Conservation (phyloP, 2,113 vertebrate genomes). For the Hydrolagus affinis region DNA sequence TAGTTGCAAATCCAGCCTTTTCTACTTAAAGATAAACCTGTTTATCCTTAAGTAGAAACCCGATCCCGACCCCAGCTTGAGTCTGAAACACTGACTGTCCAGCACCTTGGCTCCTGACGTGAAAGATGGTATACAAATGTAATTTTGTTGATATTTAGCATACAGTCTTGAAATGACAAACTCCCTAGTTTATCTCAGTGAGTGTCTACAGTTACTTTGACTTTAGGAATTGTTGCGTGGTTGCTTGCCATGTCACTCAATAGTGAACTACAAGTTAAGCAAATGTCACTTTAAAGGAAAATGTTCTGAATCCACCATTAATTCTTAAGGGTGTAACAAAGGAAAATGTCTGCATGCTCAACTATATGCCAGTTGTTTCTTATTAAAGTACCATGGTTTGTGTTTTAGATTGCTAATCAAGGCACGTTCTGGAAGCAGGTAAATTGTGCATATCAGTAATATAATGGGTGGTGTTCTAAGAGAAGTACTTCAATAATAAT, state of each 20-base stretch:
- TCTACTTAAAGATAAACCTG: not conserved
- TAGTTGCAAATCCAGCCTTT: not conserved
- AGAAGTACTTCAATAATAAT: not conserved
- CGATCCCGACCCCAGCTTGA: too few species aligned
- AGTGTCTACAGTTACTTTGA: not conserved
- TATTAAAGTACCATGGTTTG: slow-evolving; percentile 2
- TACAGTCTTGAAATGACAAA: not conserved
- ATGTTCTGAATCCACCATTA: not conserved
- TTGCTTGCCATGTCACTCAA: not conserved
- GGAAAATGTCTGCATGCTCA: not conserved
- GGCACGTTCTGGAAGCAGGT: not conserved
- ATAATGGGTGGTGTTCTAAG: not conserved
- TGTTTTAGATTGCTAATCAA: not conserved
- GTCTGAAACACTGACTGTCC: too few species aligned
- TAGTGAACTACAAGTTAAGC: too few species aligned
- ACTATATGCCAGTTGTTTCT: not conserved
- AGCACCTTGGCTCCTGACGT: too few species aligned
- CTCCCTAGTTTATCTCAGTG: not conserved
- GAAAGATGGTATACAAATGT: too few species aligned
- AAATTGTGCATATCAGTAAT: not conserved
- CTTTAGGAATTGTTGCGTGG: not conserved
- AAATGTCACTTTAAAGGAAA: not conserved
- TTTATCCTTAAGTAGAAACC: too few species aligned
- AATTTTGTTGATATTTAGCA: too few species aligned
- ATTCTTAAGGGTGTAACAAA: not conserved